Evolutionary conservation across 2,888 invertebrate genomes (phyloP).

Genomic region (Liopterus haemorrhoidalis): DNA sequence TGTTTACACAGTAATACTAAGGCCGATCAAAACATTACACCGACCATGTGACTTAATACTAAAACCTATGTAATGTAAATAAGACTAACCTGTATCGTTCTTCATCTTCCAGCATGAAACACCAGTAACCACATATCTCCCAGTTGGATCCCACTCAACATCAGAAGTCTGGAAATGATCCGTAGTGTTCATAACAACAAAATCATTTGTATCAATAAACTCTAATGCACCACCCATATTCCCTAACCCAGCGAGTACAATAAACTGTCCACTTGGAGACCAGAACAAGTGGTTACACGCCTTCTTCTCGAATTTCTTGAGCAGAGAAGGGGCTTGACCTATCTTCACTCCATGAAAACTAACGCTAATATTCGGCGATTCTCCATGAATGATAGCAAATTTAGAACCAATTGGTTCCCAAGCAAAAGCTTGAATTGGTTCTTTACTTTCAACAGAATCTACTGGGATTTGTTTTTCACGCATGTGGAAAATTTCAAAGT

Average conservation of each 20-base stretch:
- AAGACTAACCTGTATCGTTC: constrained; percentile 58
- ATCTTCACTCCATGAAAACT: constrained; percentile 90
- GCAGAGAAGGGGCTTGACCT: constrained; percentile 78
- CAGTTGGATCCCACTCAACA: constrained; percentile 99
- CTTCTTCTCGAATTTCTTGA: constrained; percentile 85
- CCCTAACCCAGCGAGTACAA: constrained; percentile 84
- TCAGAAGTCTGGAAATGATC: constrained; percentile 92
- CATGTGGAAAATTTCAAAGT: constrained; percentile 99
- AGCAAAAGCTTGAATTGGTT: constrained; percentile 87
- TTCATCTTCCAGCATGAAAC: constrained; percentile 95
- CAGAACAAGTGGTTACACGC: constrained; percentile 90
- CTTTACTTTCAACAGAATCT: constrained; percentile 94
- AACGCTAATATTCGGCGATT: constrained; percentile 75
- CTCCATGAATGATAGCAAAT: constrained; percentile 95
- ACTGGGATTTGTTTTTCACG: constrained; percentile 96
- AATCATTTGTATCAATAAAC: constrained; percentile 93
- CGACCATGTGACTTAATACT: background rate
- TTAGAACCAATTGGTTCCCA: constrained; percentile 98
- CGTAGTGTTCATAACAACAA: constrained; percentile 87
- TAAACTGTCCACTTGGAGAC: constrained; percentile 93
- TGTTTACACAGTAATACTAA: constrained; percentile 34
- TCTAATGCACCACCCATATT: constrained; percentile 84
- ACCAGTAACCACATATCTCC: constrained; percentile 91
- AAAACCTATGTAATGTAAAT: background rate
- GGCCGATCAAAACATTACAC: constrained; percentile 13